Evolutionary conservation across 2,888 invertebrate genomes (phyloP), one percentile per base, ranked within the genome.

Genomic region (Standfussiana lucernea): DNA sequence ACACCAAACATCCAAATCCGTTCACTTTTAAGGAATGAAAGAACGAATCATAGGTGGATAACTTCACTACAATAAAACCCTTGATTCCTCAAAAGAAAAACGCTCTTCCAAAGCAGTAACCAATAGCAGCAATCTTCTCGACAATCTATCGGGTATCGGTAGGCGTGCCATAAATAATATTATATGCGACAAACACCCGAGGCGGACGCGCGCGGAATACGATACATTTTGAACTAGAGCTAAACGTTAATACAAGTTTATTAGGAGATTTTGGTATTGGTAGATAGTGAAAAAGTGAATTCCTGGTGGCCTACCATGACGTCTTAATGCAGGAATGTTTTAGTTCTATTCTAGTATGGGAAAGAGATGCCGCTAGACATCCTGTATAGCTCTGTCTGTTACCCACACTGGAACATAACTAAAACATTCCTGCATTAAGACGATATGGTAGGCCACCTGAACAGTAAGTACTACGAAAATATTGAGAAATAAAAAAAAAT

Each of bases 111-210:
- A 37, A 62, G 32, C 40, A 78, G 40, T 18, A 61, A 18, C 7
- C 28, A 77, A 80, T 53, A 59, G 69, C n/a, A 18, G 32, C 35
- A 35, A 83, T 83, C 68, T 83, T 70, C 61, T 61, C 50, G 56
- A 56, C 71, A 72, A 79, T 84, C 42, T 84, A 68, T 68, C 24
- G 40, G 21, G 35, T 28, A 32, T 65, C 35, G 37, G 37, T 56
- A 28, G 59, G 42, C 32, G 35, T 21, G 47, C 45, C 24, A 72
- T 80, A 79, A 68, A 84, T 68, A 72, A 79, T 84, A 68, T 84
- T 67, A 72, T 68, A 72, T 72, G 56, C 15, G 79, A 78, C 80
- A 50, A 71, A 79, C 47, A 70, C 67, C 45, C 56, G 32, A 56
- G 42, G 64, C 64, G 56, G 21, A 71, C 72, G 72, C 62, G 47